These are phyloP conservation scores for Marmota monax DNA, from an alignment of 2,113 vertebrate species.

Conservation along the genomic window DNA sequence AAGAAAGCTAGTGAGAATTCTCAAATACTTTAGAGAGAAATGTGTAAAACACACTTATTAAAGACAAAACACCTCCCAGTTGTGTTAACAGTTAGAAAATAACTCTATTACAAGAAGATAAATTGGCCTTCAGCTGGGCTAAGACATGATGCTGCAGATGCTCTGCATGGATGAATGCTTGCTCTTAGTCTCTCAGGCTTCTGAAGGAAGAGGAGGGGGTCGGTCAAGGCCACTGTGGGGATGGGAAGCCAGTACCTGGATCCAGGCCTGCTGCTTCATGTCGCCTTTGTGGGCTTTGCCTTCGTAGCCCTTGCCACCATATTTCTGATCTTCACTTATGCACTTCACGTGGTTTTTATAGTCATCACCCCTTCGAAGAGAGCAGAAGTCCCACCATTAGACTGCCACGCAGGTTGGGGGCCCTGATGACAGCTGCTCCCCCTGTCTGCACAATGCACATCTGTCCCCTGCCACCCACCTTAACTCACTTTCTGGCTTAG, in stretches of 20 bases:
- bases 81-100: neutral
- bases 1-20: neutral
- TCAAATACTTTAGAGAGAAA: neutral
- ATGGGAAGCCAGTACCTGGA: slow-evolving; percentile 88
- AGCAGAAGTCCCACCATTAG: slow-evolving; percentile 23
- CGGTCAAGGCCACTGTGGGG: fast-evolving
- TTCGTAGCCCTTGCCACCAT: slow-evolving; percentile 95
- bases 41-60: neutral
- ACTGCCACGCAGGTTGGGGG: neutral
- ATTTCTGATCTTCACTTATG: slow-evolving; percentile 96
- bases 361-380: slow-evolving; percentile 91
- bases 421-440: fast-evolving
- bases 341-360: slow-evolving; percentile 95
- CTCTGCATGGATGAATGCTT: fast-evolving
- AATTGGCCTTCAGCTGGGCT: neutral
- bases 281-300: slow-evolving; percentile 95
- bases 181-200: neutral
- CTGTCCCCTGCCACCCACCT: neutral
- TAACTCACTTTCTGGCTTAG: neutral
- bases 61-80: neutral
- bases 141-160: fast-evolving
- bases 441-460: fast-evolving
- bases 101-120: neutral
- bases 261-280: slow-evolving; percentile 96
- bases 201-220: neutral